A percentile compares a stretch with the other conserved stretches of the same genome.
These are phyloP conservation scores for Carlito syrichta DNA, from an alignment of 2,113 vertebrate genomes.

Conservation along the genomic window DNA sequence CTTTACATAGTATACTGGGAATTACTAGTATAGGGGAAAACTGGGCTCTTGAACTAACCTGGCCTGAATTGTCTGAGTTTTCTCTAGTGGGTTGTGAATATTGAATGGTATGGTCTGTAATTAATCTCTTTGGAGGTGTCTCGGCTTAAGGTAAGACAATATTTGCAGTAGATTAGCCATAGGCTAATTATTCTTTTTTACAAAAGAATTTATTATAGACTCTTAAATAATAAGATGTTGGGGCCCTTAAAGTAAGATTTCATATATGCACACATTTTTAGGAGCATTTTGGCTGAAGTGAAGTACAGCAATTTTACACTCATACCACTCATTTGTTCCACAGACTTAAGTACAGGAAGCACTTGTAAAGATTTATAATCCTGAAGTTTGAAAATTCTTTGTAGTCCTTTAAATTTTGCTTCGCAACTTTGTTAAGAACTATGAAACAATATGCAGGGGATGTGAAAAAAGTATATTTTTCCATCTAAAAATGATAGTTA, in stretches of 20 bases:
- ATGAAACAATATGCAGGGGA: not conserved
- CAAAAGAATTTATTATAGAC: not conserved
- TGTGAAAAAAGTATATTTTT: not conserved
- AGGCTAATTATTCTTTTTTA: conserved; percentile 32
- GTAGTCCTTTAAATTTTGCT: conserved; percentile 35
- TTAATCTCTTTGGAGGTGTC: conserved; percentile 41
- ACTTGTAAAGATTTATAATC: conserved; percentile 10
- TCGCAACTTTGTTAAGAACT: conserved; percentile 43
- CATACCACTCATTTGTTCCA: not conserved
- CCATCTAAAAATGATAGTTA: conserved; percentile 47
- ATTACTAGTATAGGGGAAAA: not conserved
- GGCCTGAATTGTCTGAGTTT: conserved; percentile 5
- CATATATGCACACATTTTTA: not conserved
- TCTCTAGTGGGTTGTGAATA: conserved; percentile 26
- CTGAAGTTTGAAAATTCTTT: conserved; percentile 38
- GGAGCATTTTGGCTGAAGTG: not conserved
- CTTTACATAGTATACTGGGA: conserved; percentile 12
- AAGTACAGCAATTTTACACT: not conserved
- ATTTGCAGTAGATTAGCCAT: conserved; percentile 35
- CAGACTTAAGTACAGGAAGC: not conserved
- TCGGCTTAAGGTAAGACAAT: conserved; percentile 32
- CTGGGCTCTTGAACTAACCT: not conserved
- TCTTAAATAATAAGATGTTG: not conserved
- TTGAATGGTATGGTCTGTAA: not conserved
- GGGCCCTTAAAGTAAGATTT: not conserved